Evolutionary conservation across 2,888 invertebrate species (phyloP), one percentile per base, ranked within the genome.

Genomic region (Lysandra bellargus): DNA sequence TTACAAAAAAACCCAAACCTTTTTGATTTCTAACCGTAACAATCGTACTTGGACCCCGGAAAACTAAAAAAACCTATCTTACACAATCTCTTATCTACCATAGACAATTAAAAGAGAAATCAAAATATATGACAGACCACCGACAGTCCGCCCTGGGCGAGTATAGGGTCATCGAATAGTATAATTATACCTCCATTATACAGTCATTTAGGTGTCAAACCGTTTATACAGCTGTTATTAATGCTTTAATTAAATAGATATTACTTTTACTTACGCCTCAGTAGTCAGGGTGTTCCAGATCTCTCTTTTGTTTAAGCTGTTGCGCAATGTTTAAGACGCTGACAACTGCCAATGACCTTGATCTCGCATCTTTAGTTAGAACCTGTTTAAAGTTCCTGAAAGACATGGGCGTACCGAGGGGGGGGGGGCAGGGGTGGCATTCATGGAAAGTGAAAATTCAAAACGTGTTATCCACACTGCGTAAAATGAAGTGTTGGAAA

Each of bases 171-270:
- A 30, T 75, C 30, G 23, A 23, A 23, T 6, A 49, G 84, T 89
- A 81, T 90, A 88, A 91, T 91, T 90, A 92, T 80, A 82, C 82
- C 84, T 37, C 57, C n/a, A 73, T 78, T 72, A 73, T 73, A 61
- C 33, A 23, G 12, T 61, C 60, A 79, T 79, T 73, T 74, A 61
- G 73, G 79, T 79, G 79, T 79, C 79, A 79, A 74, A 79, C 72
- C 17, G 44, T 78, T 49, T 72, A 78, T 72, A 74, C 78, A 72
- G 44, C 72, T 49, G 78, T 78, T 72, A 78, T 78, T 78, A 78
- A 78, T 49, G 78, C 44, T 72, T 78, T 72, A 69, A 78, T 78
- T 53, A 78, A 78, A 78, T 78, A 49, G 40, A 64, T 30, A 64
- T 64, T 64, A 64, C 64, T 23, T 64, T 64, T 30, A 57, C 61